Base-by-base conservation (phyloP, 1,140 invertebrate genomes). In the Grapholita molesta region DNA sequence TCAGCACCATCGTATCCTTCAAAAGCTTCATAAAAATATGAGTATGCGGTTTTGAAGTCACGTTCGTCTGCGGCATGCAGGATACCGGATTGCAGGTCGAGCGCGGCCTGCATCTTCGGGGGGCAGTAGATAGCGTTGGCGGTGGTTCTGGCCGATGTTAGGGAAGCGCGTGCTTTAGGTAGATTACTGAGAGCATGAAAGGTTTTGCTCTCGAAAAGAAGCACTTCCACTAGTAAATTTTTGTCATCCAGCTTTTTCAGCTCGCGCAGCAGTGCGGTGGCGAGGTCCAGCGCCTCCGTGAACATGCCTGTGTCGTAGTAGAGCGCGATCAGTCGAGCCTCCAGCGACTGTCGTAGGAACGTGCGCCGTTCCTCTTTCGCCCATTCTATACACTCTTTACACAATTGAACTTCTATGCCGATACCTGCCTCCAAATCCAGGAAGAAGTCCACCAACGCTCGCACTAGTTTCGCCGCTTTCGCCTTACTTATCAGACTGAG, bases 21-120 rank as follows among this genome's bases (percentile, higher is more conserved):
- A 92, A 99, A 99, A 35, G 99, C 99, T 94, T 99, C 99, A 92
- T 99, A 99, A 88, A 99, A 99, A 88, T 99, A 99, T 38, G 99
- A 99, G 91, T 99, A 99, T 35, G 99, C 99, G 76, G 99, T 99
- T 94, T 99, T 99, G 89, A 99, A 99, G 86, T 99, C 99, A 83
- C 97, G 95, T 89, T 99, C 99, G 91, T 99, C 99, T 30, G 99
- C 99, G 38, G 99, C 99, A 93, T 99, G 99, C 18, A 99, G 92
- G 75, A 99, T 99, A 68, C 98, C 99, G 32, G 99, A 99, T 88
- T 99, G 99, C 53, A 99, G 93, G 93, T 99, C 99, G 12, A 99
- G 93, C 15, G 98, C 96, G 12, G 98, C 98, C 92, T 99, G 99
- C 92, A 99, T 96, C 93, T 98, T 99, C 0, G 99, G 99, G 71